These are phyloP conservation scores for Steinernema carpocapsae DNA, from an alignment of 2,888 invertebrate species.

Conservation along the genomic window DNA sequence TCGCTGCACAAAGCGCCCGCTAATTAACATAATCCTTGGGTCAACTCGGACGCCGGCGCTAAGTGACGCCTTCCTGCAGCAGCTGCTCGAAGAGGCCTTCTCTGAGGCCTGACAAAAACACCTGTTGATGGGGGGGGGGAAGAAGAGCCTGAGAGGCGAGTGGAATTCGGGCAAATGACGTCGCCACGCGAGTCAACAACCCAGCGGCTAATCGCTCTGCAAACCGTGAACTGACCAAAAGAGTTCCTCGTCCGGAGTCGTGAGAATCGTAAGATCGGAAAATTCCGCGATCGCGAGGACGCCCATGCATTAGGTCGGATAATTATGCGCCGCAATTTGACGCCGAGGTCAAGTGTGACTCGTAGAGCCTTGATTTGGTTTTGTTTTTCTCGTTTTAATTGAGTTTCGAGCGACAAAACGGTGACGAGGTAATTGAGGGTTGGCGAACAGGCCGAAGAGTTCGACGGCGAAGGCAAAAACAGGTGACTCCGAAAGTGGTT, in stretches of 20 bases:
- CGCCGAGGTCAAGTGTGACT: constrained; percentile 23
- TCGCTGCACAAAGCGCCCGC: constrained; percentile 8
- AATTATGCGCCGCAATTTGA: constrained; percentile 24
- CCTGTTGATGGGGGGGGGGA: background rate
- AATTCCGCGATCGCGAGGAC: background rate
- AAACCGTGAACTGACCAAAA: constrained; percentile 13
- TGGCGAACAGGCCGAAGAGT: background rate
- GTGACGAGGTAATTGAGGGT: background rate
- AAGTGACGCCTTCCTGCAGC: constrained; percentile 15
- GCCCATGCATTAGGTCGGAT: constrained; percentile 5
- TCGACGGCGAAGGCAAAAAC: background rate
- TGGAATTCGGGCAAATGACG: constrained; percentile 14
- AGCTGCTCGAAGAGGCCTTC: background rate
- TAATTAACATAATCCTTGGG: constrained; percentile 27
- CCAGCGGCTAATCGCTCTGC: background rate
- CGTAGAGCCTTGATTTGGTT: background rate
- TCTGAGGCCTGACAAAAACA: background rate
- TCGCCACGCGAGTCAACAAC: background rate
- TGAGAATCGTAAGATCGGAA: constrained; percentile 5
- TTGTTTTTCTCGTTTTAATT: constrained; percentile 10
- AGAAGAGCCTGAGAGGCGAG: background rate
- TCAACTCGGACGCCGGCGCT: background rate
- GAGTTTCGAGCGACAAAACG: background rate
- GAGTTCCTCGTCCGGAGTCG: background rate
- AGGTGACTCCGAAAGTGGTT: too few species aligned